Evolutionary conservation across 2,888 invertebrate species (phyloP), one percentile per base, ranked within the genome.

Genomic region (Lasioglossum lativentre): DNA sequence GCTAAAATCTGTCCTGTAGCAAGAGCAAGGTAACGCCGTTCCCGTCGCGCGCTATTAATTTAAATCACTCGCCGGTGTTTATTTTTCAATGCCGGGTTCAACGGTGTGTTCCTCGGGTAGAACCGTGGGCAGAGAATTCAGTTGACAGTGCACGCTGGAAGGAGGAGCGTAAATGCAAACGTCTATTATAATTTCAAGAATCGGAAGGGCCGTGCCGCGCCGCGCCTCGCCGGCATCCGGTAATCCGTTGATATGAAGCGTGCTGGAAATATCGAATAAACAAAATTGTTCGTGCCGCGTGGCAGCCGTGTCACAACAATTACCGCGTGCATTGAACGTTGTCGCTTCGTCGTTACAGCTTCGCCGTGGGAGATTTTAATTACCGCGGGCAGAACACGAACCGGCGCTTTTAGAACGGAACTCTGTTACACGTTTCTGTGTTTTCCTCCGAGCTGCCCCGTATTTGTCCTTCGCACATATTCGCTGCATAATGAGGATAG

Each of bases 361-460:
- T 40, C 78, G 76, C 75, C 47, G 70, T 59, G 71, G 70, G 77
- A 59, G 81, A 80, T 81, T 85, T 88, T 85, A 85, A 85, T 88
- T 87, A 87, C 79, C 79, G 59, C 75, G 16, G 34, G 70, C 66
- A 47, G 40, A 52, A 30, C 30, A 16, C 16, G 68, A 10, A 59
- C 68, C 6, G 27, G 12, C 42, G 38, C 40, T 52, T 80, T 80
- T 23, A 27, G 16, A 70, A 75, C 70, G 70, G 79, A 59, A 79
- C 52, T 34, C 2, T 52, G 52, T 82, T 73, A 66, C n/a, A n/a
- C 38, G 30, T 78, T 40, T 16, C 42, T 40, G 47, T 70, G 79
- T 73, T 79, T 78, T 68, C 63, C 73, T 40, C 63, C 52, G 34
- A 34, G 73, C 82, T 16, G 34, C 52, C 40, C 68, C 16, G 42